Evolutionary conservation across 2,888 invertebrate genomes (phyloP), one percentile per base, ranked within the genome.

Genomic region (Unio delphinus): DNA sequence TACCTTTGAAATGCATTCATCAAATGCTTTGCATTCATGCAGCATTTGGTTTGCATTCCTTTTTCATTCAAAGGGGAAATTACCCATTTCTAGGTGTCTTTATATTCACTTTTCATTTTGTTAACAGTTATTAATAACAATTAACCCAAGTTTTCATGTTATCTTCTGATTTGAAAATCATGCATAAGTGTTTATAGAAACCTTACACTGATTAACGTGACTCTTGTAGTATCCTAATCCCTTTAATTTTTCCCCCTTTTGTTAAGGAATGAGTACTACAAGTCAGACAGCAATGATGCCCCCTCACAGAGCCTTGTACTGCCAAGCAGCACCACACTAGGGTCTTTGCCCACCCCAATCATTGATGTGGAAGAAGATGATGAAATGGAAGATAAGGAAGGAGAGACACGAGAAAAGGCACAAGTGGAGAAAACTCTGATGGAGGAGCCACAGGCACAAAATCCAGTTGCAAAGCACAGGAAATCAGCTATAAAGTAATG

Each of bases 311-410:
- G 88, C 73, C 73, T 88, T 20, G 69, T 79, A 67, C 68, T 69
- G 6, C 26, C 64, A 45, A 30, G 59, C 59, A 23, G 59, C 11
- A 26, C 23, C 59, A 90, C 90, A 34, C 89, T 90, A 66, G 84
- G 89, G 3, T 77, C 81, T 55, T 86, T 34, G 1, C 8, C 23
- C 1, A 26, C n/a, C 20, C 18, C 86, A 17, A 87, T 89, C 34
- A 90, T 90, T 62, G 86, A 86, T 61, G 90, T 88, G 56, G 89
- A 88, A 67, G 68, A 78, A 0, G 90, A 89, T 74, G 90, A 91
- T 73, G 68, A 67, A 23, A 68, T 72, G 45, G 70, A 65, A 6
- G 45, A 64, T 56, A 56, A 28, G 45, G 30, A 34, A 28, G 61
- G 23, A 54, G 55, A 28, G 28, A 5, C 26, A 26, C 55, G 20